Conservation (phyloP, 2,113 vertebrate genomes). For the Tinamus guttatus region DNA sequence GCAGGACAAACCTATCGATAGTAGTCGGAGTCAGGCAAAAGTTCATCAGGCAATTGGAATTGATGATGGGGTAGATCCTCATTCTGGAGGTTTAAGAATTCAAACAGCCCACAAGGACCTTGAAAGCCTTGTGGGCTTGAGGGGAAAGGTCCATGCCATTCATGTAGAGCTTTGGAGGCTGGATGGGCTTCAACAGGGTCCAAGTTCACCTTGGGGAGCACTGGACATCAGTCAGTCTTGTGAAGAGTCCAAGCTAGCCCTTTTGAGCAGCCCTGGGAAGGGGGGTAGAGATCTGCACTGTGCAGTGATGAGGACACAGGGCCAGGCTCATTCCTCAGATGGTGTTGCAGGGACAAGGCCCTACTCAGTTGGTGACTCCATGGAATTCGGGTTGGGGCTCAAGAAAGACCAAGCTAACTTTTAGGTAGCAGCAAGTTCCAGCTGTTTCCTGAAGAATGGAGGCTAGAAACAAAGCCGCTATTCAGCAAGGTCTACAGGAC, state of each 20-base stretch:
- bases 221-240: background rate
- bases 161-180: background rate
- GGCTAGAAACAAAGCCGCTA: background rate
- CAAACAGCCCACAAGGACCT: background rate
- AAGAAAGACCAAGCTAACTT: background rate
- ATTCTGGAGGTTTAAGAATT: background rate
- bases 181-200: background rate
- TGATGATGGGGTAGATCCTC: background rate
- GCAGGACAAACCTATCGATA: background rate
- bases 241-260: background rate
- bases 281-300: background rate
- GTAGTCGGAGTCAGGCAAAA: background rate
- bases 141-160: background rate
- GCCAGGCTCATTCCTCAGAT: background rate
- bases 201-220: too few relatives aligned
- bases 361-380: background rate
- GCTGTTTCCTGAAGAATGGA: background rate
- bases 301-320: background rate
- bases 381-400: background rate
- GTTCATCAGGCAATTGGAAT: background rate
- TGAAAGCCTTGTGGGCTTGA: background rate
- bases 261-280: background rate
- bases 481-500: background rate
- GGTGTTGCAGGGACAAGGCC: background rate
- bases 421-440: background rate